Evolutionary conservation across 2,888 invertebrate genomes (phyloP).

Genomic region (Tetropium fuscum): DNA sequence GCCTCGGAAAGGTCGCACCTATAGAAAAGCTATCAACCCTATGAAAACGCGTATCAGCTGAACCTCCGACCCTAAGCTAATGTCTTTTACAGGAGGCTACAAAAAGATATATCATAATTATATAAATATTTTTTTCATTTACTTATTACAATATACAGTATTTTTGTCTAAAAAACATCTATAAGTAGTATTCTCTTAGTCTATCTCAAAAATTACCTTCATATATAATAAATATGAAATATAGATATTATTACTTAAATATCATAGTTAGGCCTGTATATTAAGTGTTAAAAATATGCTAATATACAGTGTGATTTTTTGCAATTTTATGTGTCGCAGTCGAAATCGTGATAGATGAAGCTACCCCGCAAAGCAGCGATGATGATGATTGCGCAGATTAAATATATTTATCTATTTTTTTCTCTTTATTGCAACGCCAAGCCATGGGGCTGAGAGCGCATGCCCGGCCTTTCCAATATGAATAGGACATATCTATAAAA

Average conservation of each 20-base stretch:
- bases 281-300: slow-evolving; percentile 67
- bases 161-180: slow-evolving; percentile 65
- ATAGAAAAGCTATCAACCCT: slow-evolving; percentile 42
- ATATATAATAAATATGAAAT: slow-evolving; percentile 62
- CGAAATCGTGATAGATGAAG: slow-evolving; percentile 59
- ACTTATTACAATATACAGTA: slow-evolving; percentile 63
- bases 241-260: slow-evolving; percentile 67
- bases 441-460: slow-evolving; percentile 35
- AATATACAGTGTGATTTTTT: slow-evolving; percentile 65
- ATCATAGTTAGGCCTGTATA: slow-evolving; percentile 68
- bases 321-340: slow-evolving; percentile 56
- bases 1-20: no score
- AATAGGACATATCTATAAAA: slow-evolving; percentile 4
- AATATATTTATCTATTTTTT: slow-evolving; percentile 27
- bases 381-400: slow-evolving; percentile 38
- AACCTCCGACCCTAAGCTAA: slow-evolving; percentile 65
- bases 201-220: slow-evolving; percentile 64
- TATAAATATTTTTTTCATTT: slow-evolving; percentile 63
- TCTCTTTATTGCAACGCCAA: slow-evolving; percentile 37
- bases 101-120: slow-evolving; percentile 65
- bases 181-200: slow-evolving; percentile 61
- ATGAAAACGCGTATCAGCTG: slow-evolving; percentile 58
- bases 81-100: slow-evolving; percentile 66
- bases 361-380: slow-evolving; percentile 42
- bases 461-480: slow-evolving; percentile 30